A percentile compares a stretch with the other conserved stretches of the same genome.
phyloP scores from a whole-genome alignment of 1,140 invertebrate species.

The Panulirus ornatus region DNA sequence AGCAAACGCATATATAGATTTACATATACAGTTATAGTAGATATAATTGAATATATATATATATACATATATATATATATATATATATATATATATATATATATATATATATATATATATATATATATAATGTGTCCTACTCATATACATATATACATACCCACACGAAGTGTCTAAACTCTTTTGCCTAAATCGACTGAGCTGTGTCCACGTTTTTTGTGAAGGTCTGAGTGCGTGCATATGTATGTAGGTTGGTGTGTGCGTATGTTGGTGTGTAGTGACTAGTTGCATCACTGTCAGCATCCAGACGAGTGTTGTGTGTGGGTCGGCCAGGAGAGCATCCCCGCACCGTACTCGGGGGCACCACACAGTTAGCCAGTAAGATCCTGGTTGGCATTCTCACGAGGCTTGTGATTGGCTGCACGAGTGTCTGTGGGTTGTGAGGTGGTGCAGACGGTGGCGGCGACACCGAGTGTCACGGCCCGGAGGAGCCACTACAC shows the following conservation, averaged over 20 bases:
- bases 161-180: background rate
- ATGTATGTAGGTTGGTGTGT: slow-evolving; percentile 25
- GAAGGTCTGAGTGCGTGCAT: slow-evolving; percentile 27
- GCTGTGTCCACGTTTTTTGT: background rate
- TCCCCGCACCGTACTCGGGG: slow-evolving; percentile 39
- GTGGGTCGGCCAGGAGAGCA: slow-evolving; percentile 56
- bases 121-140: background rate
- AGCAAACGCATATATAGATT: background rate
- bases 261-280: slow-evolving; percentile 39
- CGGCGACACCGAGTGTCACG: slow-evolving; percentile 44
- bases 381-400: slow-evolving; percentile 48
- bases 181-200: background rate
- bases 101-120: slow-evolving; percentile 54
- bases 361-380: slow-evolving; percentile 61
- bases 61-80: slow-evolving; percentile 36
- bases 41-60: slow-evolving; percentile 35
- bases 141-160: slow-evolving; percentile 11
- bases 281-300: slow-evolving; percentile 48
- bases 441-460: slow-evolving; percentile 11
- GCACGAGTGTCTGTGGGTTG: slow-evolving; percentile 13
- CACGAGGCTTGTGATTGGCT: slow-evolving; percentile 52
- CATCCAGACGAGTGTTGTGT: slow-evolving; percentile 43
- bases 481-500: background rate
- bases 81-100: slow-evolving; percentile 45
- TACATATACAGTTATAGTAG: background rate